Conservation (phyloP, 2,888 invertebrate species). For the Trissonchulus sp. region DNA sequence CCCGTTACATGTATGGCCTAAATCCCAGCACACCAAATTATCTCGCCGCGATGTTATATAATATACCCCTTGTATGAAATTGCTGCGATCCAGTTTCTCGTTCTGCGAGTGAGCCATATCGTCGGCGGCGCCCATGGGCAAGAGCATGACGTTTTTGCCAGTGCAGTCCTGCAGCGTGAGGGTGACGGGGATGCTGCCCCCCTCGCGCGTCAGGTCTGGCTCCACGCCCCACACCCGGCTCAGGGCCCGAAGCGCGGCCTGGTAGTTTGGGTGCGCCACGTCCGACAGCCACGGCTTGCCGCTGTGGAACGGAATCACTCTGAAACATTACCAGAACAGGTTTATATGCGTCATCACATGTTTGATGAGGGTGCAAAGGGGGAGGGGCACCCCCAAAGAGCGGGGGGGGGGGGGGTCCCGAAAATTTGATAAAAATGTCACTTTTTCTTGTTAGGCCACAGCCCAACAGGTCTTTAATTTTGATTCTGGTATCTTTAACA, state of each 20-base stretch:
- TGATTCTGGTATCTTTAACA: too few relatives aligned
- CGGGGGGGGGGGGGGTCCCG: too few relatives aligned
- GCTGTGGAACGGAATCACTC: constrained; percentile 61
- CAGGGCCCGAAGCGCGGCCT: constrained; percentile 67
- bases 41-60: too few relatives aligned
- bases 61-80: constrained; percentile 33
- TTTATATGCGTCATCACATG: too few relatives aligned
- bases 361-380: too few relatives aligned
- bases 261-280: constrained; percentile 82
- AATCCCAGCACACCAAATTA: too few relatives aligned
- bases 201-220: constrained; percentile 91
- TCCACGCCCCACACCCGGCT: constrained; percentile 77
- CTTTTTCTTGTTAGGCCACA: too few relatives aligned
- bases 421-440: too few relatives aligned
- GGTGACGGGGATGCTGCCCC: constrained; percentile 94
- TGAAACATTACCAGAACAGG: too few relatives aligned
- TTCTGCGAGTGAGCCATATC: constrained; percentile 89
- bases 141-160: constrained; percentile 78
- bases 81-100: constrained; percentile 31
- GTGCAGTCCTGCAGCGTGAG: constrained; percentile 65
- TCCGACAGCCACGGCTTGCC: constrained; percentile 89
- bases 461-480: too few relatives aligned
- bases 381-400: too few relatives aligned
- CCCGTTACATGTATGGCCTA: too few relatives aligned
- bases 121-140: constrained; percentile 89